Conservation (phyloP, 2,113 vertebrate genomes). For the Callionymus lyra region DNA sequence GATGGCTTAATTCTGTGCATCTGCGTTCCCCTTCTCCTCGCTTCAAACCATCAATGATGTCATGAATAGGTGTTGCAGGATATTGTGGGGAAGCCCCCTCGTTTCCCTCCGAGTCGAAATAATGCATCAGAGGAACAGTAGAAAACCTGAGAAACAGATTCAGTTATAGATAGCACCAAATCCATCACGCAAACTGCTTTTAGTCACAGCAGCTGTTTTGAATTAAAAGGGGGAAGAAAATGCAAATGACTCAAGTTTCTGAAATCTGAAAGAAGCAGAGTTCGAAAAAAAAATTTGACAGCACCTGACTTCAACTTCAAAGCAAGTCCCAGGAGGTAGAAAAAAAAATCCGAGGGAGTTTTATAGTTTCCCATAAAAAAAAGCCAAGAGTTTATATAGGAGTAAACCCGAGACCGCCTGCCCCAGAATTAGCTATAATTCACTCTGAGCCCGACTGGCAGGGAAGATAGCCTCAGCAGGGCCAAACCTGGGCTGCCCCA, state of each 20-base stretch:
- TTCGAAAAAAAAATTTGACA: conserved; percentile 44
- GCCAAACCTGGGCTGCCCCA: conserved; percentile 21
- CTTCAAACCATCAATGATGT: conserved; percentile 68
- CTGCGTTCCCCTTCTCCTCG: conserved; percentile 54
- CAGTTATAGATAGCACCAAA: conserved; percentile 61
- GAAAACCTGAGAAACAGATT: conserved; percentile 51
- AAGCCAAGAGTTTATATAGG: conserved; percentile 63
- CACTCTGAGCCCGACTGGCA: conserved; percentile 50
- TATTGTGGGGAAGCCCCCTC: conserved; percentile 39
- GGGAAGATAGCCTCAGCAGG: conserved; percentile 35
- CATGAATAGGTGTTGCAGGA: conserved; percentile 69
- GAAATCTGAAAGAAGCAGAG: conserved; percentile 48
- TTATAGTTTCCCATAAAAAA: conserved; percentile 66
- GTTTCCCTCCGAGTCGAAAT: conserved; percentile 40
- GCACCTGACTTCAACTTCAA: conserved; percentile 69
- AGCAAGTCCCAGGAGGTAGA: conserved; percentile 49
- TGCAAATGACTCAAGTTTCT: conserved; percentile 46
- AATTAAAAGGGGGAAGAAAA: conserved; percentile 36
- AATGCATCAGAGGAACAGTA: conserved; percentile 50
- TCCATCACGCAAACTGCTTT: conserved; percentile 53
- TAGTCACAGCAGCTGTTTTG: conserved; percentile 57
- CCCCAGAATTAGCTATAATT: conserved; percentile 56
- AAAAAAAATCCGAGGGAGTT: conserved; percentile 58
- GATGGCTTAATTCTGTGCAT: conserved; percentile 68
- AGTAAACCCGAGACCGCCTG: conserved; percentile 59